These are phyloP conservation scores for Ctena decussata DNA, from an alignment of 2,888 invertebrate genomes.

Conservation along the genomic window DNA sequence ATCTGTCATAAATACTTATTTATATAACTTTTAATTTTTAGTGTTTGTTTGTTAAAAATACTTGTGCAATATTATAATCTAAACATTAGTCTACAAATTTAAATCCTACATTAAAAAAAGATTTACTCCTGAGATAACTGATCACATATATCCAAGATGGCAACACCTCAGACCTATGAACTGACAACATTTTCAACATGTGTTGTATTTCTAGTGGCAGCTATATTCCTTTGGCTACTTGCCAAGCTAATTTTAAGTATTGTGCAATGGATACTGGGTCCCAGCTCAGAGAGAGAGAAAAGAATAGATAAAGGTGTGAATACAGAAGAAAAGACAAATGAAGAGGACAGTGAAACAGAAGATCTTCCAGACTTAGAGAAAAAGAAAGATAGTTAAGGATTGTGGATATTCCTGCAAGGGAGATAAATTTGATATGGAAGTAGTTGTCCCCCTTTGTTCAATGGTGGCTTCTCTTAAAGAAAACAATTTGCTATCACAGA, in stretches of 20 bases:
- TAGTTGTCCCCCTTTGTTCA: no score
- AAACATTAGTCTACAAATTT: no score
- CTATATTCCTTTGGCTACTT: slow-evolving; percentile 43
- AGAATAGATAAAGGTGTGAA: not conserved
- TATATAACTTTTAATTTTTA: no score
- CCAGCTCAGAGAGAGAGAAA: not conserved
- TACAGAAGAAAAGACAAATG: not conserved
- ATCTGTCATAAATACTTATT: no score
- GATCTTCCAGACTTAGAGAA: not conserved
- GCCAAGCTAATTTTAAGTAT: slow-evolving; percentile 32
- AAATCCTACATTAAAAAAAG: no score
- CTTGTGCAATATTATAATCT: no score
- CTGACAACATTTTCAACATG: slow-evolving; percentile 44
- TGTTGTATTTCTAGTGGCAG: slow-evolving; percentile 33
- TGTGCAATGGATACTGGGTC: slow-evolving; percentile 25
- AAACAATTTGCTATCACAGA: no score
- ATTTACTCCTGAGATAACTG: no score
- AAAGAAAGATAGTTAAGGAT: not conserved
- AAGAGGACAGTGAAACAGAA: not conserved
- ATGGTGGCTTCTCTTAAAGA: no score
- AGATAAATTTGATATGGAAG: no score
- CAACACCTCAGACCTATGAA: slow-evolving; percentile 49
- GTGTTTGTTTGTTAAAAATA: no score
- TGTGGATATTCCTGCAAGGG: not conserved
- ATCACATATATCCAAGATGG: no score